Evolutionary conservation across 2,888 invertebrate genomes (phyloP).

Genomic region (Andrena flavipes): DNA sequence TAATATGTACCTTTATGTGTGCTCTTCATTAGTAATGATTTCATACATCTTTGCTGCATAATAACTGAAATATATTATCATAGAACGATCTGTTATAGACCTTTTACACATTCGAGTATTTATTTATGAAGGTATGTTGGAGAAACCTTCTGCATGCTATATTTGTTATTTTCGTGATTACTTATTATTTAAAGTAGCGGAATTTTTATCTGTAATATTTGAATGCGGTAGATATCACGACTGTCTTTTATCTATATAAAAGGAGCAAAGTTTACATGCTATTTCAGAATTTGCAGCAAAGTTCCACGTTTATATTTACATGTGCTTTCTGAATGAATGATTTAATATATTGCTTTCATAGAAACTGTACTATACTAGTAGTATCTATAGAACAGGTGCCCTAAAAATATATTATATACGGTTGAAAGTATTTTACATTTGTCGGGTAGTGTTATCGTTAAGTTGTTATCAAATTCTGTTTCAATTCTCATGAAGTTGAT

Average conservation of each 20-base stretch:
- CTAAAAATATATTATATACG: slow-evolving; percentile 27
- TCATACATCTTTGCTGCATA: slow-evolving; percentile 69
- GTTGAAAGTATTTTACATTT: slow-evolving; percentile 37
- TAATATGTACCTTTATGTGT: slow-evolving; percentile 42
- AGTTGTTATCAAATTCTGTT: slow-evolving; percentile 52
- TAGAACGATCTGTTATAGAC: slow-evolving; percentile 46
- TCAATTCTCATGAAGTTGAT: slow-evolving; percentile 40
- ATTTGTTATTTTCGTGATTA: slow-evolving; percentile 33
- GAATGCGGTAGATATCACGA: slow-evolving; percentile 22
- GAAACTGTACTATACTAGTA: slow-evolving; percentile 42
- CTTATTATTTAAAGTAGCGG: slow-evolving; percentile 25
- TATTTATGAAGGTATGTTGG: slow-evolving; percentile 35
- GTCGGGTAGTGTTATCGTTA: slow-evolving; percentile 23
- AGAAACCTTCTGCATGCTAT: slow-evolving; percentile 44
- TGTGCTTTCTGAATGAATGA: slow-evolving; percentile 40
- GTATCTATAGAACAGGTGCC: slow-evolving; percentile 49
- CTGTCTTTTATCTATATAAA: slow-evolving; percentile 41
- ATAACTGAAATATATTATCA: slow-evolving; percentile 59
- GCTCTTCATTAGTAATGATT: slow-evolving; percentile 55
- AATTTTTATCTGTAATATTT: slow-evolving; percentile 44
- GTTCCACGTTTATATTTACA: slow-evolving; percentile 43
- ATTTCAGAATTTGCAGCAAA: slow-evolving; percentile 68
- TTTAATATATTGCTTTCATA: slow-evolving; percentile 60
- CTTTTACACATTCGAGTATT: slow-evolving; percentile 34
- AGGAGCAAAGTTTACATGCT: slow-evolving; percentile 33